These are phyloP conservation scores for Bugulina stolonifera DNA, from an alignment of 2,888 invertebrate genomes.

Conservation along the genomic window DNA sequence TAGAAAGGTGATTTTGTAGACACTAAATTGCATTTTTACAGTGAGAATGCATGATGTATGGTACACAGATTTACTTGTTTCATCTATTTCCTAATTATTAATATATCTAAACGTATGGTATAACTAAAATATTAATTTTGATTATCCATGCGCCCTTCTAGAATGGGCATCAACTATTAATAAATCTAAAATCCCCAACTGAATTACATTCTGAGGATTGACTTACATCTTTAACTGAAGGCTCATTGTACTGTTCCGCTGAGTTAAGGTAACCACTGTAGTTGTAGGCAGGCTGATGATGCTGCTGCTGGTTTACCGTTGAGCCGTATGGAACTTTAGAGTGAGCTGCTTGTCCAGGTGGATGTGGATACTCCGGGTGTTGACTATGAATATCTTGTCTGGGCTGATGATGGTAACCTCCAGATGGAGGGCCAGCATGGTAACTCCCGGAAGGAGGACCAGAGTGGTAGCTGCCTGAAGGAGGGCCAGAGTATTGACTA, in stretches of 20 bases:
- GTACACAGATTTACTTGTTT: too few species aligned
- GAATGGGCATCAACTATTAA: too few species aligned
- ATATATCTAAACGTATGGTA: too few species aligned
- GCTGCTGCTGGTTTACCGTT: not conserved
- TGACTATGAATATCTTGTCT: not conserved
- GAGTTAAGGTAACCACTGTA: slow-evolving; percentile 21
- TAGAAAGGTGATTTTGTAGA: too few species aligned
- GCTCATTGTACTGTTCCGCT: not conserved
- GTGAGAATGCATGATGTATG: too few species aligned
- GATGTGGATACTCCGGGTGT: not conserved
- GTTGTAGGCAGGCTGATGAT: not conserved
- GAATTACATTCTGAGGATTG: too few species aligned
- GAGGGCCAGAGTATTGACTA: not conserved
- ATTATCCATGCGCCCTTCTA: too few species aligned
- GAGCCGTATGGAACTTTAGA: not conserved
- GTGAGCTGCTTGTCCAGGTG: not conserved
- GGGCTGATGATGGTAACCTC: slow-evolving; percentile 21
- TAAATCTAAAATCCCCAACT: too few species aligned
- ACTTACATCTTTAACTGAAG: not conserved
- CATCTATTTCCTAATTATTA: too few species aligned
- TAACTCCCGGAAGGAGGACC: not conserved
- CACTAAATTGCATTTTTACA: too few species aligned
- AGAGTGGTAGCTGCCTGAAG: not conserved
- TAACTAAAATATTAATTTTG: too few species aligned
- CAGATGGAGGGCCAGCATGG: slow-evolving; percentile 5